These are phyloP conservation scores for Drosophila imparisetae DNA, from an alignment of 2,888 invertebrate species.

Conservation along the genomic window DNA sequence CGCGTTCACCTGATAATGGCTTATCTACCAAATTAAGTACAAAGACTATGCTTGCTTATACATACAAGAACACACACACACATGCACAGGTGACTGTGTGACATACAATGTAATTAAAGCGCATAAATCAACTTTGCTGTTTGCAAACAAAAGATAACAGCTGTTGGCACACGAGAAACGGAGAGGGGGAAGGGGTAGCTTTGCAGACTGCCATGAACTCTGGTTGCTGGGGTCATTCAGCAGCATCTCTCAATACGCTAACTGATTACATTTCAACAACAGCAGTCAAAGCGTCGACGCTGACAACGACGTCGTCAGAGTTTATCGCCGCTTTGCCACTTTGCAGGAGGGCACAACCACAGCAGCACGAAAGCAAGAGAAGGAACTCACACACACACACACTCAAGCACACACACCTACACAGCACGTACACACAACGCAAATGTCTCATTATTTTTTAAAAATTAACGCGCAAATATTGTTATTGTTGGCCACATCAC, in stretches of 20 bases:
- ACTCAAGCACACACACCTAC: not conserved
- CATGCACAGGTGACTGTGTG: constrained; percentile 18
- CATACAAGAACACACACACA: not conserved
- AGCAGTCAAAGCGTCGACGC: constrained; percentile 18
- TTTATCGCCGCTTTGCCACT: constrained; percentile 53
- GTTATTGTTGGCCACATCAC: constrained; percentile 16
- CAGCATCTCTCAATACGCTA: constrained; percentile 33
- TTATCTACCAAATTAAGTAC: constrained; percentile 49
- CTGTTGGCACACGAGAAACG: not conserved
- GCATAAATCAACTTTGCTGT: constrained; percentile 35
- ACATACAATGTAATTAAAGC: constrained; percentile 41
- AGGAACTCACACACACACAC: constrained; percentile 1
- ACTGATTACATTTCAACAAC: constrained; percentile 54
- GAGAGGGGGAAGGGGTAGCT: not conserved
- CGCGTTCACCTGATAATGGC: constrained; percentile 47
- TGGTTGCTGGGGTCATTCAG: constrained; percentile 36
- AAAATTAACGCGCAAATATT: constrained; percentile 34
- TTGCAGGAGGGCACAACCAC: constrained; percentile 55
- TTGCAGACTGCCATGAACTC: constrained; percentile 48
- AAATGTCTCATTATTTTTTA: constrained; percentile 42
- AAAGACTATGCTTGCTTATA: constrained; percentile 27
- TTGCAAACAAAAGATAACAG: constrained; percentile 29
- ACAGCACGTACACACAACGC: constrained; percentile 20
- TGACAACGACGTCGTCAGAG: constrained; percentile 37
- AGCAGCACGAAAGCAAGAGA: constrained; percentile 24